Evolutionary conservation across 2,888 invertebrate species (phyloP).

Genomic region (Scaptomyza cyrtandrae): DNA sequence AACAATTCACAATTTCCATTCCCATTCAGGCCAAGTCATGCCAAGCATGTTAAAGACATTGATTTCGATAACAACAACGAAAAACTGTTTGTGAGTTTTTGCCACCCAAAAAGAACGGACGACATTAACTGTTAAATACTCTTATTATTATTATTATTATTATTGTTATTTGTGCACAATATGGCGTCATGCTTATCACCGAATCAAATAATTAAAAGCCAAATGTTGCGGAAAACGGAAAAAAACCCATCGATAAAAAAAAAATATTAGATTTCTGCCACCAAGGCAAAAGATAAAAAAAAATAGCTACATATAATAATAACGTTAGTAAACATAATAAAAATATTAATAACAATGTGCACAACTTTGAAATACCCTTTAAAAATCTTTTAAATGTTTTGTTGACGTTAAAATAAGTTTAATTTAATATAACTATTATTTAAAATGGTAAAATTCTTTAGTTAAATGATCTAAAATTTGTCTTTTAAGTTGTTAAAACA

Average conservation of each 20-base stretch:
- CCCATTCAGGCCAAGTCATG: conserved; percentile 33
- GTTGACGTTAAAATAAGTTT: too few species aligned
- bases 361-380: not conserved
- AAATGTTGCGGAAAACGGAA: conserved; percentile 13
- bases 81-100: not conserved
- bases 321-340: conserved; percentile 1
- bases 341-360: not conserved
- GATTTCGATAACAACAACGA: conserved; percentile 35
- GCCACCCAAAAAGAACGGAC: not conserved
- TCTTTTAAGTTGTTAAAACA: not conserved
- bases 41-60: conserved; percentile 42
- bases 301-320: not conserved
- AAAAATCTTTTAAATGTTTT: not conserved
- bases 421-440: not conserved
- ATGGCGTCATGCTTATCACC: conserved; percentile 56
- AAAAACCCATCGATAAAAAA: conserved; percentile 28
- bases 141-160: conserved; percentile 30
- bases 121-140: conserved; percentile 43
- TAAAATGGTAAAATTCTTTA: not conserved
- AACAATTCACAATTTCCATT: conserved; percentile 28
- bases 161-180: conserved; percentile 49
- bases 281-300: conserved; percentile 6
- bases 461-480: not conserved
- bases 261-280: conserved; percentile 26
- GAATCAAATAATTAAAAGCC: conserved; percentile 66